Conservation (phyloP, 2,113 vertebrate genomes). For the Girardinichthys multiradiatus region DNA sequence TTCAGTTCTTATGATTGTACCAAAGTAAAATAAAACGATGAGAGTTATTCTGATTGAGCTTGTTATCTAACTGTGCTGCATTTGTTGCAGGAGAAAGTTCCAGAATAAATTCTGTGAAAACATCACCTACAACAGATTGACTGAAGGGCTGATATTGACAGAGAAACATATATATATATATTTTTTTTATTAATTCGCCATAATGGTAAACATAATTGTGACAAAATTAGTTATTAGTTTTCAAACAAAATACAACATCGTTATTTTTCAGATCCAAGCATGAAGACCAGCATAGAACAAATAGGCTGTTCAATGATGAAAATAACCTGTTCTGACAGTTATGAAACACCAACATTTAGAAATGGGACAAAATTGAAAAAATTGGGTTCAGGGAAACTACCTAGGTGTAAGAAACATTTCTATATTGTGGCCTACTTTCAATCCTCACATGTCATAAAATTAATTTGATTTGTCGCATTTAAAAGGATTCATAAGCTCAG, state of each 20-base stretch:
- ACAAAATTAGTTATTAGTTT: not conserved
- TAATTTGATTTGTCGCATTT: not conserved
- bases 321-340: slow-evolving; percentile 63
- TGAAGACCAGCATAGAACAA: slow-evolving; percentile 1
- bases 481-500: slow-evolving; percentile 4
- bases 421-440: slow-evolving; percentile 5
- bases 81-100: too few relatives aligned
- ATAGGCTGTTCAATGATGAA: not conserved
- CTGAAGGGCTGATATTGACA: not conserved
- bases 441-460: not conserved
- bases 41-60: not conserved
- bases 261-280: slow-evolving; percentile 15
- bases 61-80: too few relatives aligned
- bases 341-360: slow-evolving; percentile 55
- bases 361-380: slow-evolving; percentile 65
- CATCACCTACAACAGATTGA: not conserved
- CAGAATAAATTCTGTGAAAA: too few relatives aligned
- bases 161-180: too few relatives aligned
- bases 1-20: not conserved
- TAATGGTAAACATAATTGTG: not conserved
- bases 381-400: slow-evolving; percentile 49
- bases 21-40: not conserved
- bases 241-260: not conserved
- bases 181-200: not conserved
- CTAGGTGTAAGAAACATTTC: slow-evolving; percentile 15